Conservation (phyloP, 2,113 vertebrate species). For the Perccottus glenii region DNA sequence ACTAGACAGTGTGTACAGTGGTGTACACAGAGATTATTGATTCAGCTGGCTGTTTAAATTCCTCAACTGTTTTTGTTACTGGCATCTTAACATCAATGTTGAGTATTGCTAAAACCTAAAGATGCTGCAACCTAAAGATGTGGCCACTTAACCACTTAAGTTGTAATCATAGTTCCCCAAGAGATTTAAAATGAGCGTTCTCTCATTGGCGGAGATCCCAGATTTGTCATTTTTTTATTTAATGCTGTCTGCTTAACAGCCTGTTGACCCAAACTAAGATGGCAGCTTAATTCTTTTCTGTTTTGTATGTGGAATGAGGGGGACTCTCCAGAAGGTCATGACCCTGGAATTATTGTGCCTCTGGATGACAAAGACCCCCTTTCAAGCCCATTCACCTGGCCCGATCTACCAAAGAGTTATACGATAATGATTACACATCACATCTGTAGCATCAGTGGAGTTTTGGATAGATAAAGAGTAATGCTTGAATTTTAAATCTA, state of each 20-base stretch:
- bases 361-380: conserved; percentile 62
- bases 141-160: neutral
- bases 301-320: conserved; percentile 62
- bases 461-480: conserved; percentile 16
- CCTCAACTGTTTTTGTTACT: conserved; percentile 43
- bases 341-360: conserved; percentile 65
- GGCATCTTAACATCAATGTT: conserved; percentile 15
- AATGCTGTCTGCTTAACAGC: neutral
- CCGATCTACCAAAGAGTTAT: conserved; percentile 28
- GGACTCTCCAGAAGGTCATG: conserved; percentile 49
- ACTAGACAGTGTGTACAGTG: conserved; percentile 13
- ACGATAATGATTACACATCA: conserved; percentile 46
- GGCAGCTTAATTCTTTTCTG: conserved; percentile 41
- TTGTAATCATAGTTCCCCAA: neutral
- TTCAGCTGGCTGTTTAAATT: conserved; percentile 63
- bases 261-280: conserved; percentile 10
- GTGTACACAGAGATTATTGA: conserved; percentile 38
- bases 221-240: neutral
- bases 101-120: neutral
- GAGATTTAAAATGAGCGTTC: neutral
- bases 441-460: conserved; percentile 18
- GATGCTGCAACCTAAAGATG: neutral
- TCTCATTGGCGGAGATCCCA: neutral
- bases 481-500: neutral
- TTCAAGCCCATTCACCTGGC: conserved; percentile 65